These are phyloP conservation scores for Lutraria lutraria DNA, from an alignment of 2,888 invertebrate genomes.

Conservation along the genomic window DNA sequence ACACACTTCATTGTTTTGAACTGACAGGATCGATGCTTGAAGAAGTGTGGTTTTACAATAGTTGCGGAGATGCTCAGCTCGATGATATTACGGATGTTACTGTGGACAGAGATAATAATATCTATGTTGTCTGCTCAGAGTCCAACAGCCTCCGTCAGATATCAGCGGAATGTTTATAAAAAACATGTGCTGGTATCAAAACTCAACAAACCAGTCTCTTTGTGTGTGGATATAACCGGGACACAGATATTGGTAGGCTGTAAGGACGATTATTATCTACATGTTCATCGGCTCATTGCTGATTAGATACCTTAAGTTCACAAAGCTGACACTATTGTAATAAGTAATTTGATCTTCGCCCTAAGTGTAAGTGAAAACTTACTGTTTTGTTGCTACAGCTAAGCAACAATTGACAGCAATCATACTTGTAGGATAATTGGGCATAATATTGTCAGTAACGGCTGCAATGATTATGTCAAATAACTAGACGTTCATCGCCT, in stretches of 20 bases:
- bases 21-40: background rate
- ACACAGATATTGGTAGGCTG: slow-evolving; percentile 7
- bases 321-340: too few relatives aligned
- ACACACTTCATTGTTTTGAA: slow-evolving; percentile 24
- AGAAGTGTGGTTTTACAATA: slow-evolving; percentile 30
- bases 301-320: too few relatives aligned
- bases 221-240: slow-evolving; percentile 9
- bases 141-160: slow-evolving; percentile 39
- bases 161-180: slow-evolving; percentile 17
- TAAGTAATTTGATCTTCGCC: too few relatives aligned
- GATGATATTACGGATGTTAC: slow-evolving; percentile 21
- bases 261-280: slow-evolving; percentile 9
- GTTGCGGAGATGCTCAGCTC: background rate
- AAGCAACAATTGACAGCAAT: too few relatives aligned
- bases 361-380: too few relatives aligned
- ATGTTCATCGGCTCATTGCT: slow-evolving; percentile 3
- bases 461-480: too few relatives aligned
- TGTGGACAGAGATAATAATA: slow-evolving; percentile 25
- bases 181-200: background rate
- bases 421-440: too few relatives aligned
- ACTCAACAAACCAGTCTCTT: background rate
- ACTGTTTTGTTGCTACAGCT: too few relatives aligned
- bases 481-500: too few relatives aligned
- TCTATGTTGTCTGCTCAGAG: slow-evolving; percentile 27
- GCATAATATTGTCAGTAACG: too few relatives aligned